phyloP scores from a whole-genome alignment of 1,140 invertebrate genomes.

The Drosophila pseudoananassae region DNA sequence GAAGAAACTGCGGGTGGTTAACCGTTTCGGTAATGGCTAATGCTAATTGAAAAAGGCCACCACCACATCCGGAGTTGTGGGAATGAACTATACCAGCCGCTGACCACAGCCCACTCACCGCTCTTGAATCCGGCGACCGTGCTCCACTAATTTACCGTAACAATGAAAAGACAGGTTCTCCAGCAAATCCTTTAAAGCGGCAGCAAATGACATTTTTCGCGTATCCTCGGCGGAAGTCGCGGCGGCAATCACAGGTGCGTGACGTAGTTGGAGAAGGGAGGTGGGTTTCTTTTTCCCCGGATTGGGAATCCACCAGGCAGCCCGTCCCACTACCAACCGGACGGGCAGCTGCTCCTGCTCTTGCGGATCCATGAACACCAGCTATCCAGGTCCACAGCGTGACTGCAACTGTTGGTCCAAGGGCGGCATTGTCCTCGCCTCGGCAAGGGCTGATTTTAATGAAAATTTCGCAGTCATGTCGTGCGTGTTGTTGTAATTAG shows the following conservation, averaged over 20 bases:
- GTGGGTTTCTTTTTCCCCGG: slow-evolving; percentile 9
- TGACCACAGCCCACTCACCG: slow-evolving; percentile 56
- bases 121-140: slow-evolving; percentile 64
- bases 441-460: slow-evolving; percentile 68
- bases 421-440: slow-evolving; percentile 29
- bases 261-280: not conserved
- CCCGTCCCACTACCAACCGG: slow-evolving; percentile 59
- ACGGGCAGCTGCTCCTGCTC: slow-evolving; percentile 15
- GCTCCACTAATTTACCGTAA: slow-evolving; percentile 82
- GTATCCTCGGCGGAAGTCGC: slow-evolving; percentile 32
- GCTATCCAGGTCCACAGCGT: slow-evolving; percentile 4
- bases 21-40: slow-evolving; percentile 23
- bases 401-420: slow-evolving; percentile 65
- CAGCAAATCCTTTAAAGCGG: slow-evolving; percentile 79
- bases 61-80: slow-evolving; percentile 4
- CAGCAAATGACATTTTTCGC: slow-evolving; percentile 76
- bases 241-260: slow-evolving; percentile 7
- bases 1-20: slow-evolving; percentile 81
- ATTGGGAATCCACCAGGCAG: slow-evolving; percentile 73
- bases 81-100: not conserved
- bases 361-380: slow-evolving; percentile 51
- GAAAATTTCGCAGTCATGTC: slow-evolving; percentile 82
- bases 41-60: slow-evolving; percentile 60
- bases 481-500: slow-evolving; percentile 82
- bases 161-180: slow-evolving; percentile 81